A percentile compares a stretch with the other conserved stretches of the same genome.
Evolutionary conservation across 2,888 invertebrate species (phyloP).

Genomic region (Meteorus colon): DNA sequence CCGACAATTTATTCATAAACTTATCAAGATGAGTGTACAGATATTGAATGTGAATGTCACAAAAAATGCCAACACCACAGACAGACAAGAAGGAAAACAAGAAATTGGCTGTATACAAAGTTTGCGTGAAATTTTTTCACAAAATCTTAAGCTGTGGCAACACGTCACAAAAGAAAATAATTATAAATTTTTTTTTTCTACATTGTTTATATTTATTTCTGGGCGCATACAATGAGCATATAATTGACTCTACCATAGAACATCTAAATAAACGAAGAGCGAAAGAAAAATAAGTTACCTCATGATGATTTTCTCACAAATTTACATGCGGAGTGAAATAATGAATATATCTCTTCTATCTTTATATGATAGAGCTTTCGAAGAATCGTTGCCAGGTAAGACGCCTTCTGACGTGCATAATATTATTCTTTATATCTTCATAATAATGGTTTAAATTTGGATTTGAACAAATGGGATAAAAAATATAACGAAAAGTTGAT

Average conservation of each 20-base stretch:
- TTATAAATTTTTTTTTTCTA: slow-evolving; percentile 63
- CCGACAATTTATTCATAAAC: slow-evolving; percentile 49
- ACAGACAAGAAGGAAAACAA: slow-evolving; percentile 40
- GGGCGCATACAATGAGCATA: background rate
- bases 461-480: background rate
- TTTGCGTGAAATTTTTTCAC: slow-evolving; percentile 66
- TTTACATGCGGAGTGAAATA: slow-evolving; percentile 34
- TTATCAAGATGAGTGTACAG: slow-evolving; percentile 54
- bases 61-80: slow-evolving; percentile 21
- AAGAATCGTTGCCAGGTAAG: slow-evolving; percentile 45
- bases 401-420: slow-evolving; percentile 55
- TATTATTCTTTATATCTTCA: slow-evolving; percentile 54
- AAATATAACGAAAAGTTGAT: slow-evolving; percentile 31
- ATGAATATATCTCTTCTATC: background rate
- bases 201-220: slow-evolving; percentile 38
- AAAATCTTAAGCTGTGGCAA: slow-evolving; percentile 66
- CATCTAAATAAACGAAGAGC: slow-evolving; percentile 13
- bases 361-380: slow-evolving; percentile 24
- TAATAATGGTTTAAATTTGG: slow-evolving; percentile 45
- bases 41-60: slow-evolving; percentile 41
- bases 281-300: slow-evolving; percentile 13
- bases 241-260: background rate
- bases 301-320: slow-evolving; percentile 47
- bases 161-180: slow-evolving; percentile 61
- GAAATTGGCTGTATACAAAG: slow-evolving; percentile 55